Conservation (phyloP, 2,888 invertebrate genomes). For the Patella depressa region DNA sequence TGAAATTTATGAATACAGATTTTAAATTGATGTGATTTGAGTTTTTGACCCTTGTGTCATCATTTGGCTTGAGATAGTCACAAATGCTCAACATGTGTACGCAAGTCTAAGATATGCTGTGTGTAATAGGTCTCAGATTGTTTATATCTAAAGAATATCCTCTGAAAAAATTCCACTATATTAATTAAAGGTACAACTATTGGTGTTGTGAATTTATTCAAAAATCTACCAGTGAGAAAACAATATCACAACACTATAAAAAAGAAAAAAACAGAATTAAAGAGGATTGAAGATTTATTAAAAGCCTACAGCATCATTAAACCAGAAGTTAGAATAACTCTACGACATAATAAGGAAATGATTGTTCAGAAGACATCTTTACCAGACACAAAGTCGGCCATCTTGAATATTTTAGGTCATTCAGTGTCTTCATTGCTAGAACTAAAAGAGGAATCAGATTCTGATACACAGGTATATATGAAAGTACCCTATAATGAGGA, state of each 20-base stretch:
- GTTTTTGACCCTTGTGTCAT: too few relatives aligned
- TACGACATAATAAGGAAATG: slow-evolving; percentile 72
- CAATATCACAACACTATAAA: slow-evolving; percentile 73
- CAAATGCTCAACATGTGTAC: too few relatives aligned
- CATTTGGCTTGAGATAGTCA: too few relatives aligned
- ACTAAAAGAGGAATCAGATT: slow-evolving; percentile 28
- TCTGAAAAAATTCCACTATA: neutral
- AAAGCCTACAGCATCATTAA: slow-evolving; percentile 74
- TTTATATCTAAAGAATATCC: too few relatives aligned
- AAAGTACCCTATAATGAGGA: too few relatives aligned
- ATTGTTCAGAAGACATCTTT: slow-evolving; percentile 73
- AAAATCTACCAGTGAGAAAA: slow-evolving; percentile 75
- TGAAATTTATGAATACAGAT: too few relatives aligned
- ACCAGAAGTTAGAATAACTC: slow-evolving; percentile 72
- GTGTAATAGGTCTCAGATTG: too few relatives aligned
- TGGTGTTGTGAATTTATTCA: slow-evolving; percentile 74
- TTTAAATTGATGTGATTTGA: too few relatives aligned
- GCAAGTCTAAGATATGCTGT: too few relatives aligned
- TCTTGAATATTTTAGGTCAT: slow-evolving; percentile 52
- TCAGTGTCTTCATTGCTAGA: slow-evolving; percentile 43
- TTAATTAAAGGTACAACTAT: slow-evolving; percentile 74
- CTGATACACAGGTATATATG: slow-evolving; percentile 41
- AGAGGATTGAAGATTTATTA: slow-evolving; percentile 74
- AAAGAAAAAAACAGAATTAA: slow-evolving; percentile 74
- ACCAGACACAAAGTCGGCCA: slow-evolving; percentile 45